Evolutionary conservation across 1,140 invertebrate genomes (phyloP), one percentile per base, ranked within the genome.

Genomic region (Cherax quadricarinatus): DNA sequence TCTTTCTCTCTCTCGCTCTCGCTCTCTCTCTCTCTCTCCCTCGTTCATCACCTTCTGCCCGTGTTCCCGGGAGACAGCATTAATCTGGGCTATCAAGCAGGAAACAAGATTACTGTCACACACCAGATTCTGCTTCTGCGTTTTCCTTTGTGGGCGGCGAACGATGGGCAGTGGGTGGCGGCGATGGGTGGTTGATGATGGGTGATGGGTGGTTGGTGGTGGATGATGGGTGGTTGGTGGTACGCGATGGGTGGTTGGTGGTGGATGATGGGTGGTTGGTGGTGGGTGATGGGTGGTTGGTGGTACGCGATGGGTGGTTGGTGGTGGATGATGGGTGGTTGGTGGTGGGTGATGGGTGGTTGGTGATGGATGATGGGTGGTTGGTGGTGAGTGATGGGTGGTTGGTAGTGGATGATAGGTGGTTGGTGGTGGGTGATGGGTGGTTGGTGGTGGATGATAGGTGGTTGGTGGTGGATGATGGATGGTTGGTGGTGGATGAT

Each of bases 41-140:
- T 30, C 70, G 14, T 66, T 66, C 18, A 66, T 66, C 62, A 66
- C 14, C 16, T 21, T 66, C 14, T 66, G 62, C 18, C 62, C 4
- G 12, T 5, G 62, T 66, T 66, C 62, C n/a, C 1, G 2, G 12
- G 70, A 75, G 70, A 30, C 70, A 75, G 70, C n/a, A 75, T 24
- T 75, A 75, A 75, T 75, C 70, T 75, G 12, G 18, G 5, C 70
- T 75, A 75, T 75, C 70, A 24, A 24, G 70, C 24, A n/a, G 12
- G 24, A 75, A 75, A 75, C 70, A 75, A 75, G 70, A 75, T 75
- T 75, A 75, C 70, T 75, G 70, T 75, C n/a, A 75, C n/a, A 24
- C n/a, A 30, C 70, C n/a, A 75, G 24, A 3, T 75, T 75, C 70
- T 75, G n/a, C 70, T 21, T 75, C 70, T 5, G 30, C 30, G 30